phyloP scores from a whole-genome alignment of 2,888 invertebrate species.

The Strigamia transsilvanica region DNA sequence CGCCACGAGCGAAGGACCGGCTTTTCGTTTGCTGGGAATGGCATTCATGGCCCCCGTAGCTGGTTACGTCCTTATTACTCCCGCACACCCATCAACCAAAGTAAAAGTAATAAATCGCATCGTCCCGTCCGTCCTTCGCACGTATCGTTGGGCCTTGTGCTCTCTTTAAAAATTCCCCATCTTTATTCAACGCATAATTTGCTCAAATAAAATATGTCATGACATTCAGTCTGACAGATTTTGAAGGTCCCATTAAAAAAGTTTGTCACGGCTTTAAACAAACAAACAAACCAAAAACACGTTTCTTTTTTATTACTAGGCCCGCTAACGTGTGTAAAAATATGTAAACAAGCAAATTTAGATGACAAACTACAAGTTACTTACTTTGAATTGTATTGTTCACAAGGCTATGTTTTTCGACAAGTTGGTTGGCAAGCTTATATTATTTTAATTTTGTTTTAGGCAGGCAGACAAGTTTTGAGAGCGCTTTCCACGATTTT shows the following conservation, averaged over 20 bases:
- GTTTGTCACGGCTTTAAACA: background rate
- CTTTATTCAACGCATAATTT: conserved; percentile 2
- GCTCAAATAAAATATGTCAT: background rate
- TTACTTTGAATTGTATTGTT: too few species aligned
- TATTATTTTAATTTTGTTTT: background rate
- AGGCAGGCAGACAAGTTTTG: conserved; percentile 24
- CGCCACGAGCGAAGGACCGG: background rate
- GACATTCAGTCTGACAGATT: background rate
- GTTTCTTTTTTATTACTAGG: too few species aligned
- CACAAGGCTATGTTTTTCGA: too few species aligned
- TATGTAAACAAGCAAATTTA: too few species aligned
- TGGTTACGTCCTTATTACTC: conserved; percentile 51
- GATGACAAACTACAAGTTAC: too few species aligned
- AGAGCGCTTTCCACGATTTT: conserved; percentile 33
- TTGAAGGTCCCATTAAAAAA: background rate
- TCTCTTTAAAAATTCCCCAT: background rate
- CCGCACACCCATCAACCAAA: conserved; percentile 33
- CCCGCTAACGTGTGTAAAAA: too few species aligned
- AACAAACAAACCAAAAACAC: background rate
- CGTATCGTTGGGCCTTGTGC: conserved; percentile 3
- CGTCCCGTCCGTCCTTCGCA: background rate
- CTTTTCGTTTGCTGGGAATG: conserved; percentile 48
- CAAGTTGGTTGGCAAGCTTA: background rate
- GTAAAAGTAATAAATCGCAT: conserved; percentile 17
- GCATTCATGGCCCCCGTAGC: conserved; percentile 52